Percentiles rank a stretch among this genome's conserved stretches.
These are phyloP conservation scores for Drosophila borealis DNA, from an alignment of 2,888 invertebrate species.

Conservation along the genomic window DNA sequence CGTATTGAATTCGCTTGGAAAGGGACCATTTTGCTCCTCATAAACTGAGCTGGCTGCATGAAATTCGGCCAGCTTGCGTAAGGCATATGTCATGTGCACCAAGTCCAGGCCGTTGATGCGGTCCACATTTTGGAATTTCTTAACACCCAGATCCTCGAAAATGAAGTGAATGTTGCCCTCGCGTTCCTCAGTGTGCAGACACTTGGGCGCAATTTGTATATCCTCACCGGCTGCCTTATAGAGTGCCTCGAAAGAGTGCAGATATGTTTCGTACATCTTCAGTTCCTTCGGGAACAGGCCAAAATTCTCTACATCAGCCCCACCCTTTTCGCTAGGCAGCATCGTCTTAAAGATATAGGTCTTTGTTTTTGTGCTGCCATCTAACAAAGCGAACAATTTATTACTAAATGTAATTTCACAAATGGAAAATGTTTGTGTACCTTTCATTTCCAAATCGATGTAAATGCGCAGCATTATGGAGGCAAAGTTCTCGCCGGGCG, in stretches of 20 bases:
- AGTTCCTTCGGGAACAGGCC: slow-evolving; percentile 81
- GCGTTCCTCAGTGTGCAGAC: slow-evolving; percentile 59
- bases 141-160: slow-evolving; percentile 75
- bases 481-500: slow-evolving; percentile 81
- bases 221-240: slow-evolving; percentile 70
- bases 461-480: slow-evolving; percentile 78
- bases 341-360: slow-evolving; percentile 79
- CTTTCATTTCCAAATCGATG: slow-evolving; percentile 73
- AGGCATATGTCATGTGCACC: slow-evolving; percentile 66
- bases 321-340: slow-evolving; percentile 69
- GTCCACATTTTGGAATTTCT: slow-evolving; percentile 71
- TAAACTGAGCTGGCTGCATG: slow-evolving; percentile 82
- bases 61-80: slow-evolving; percentile 79
- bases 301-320: slow-evolving; percentile 46
- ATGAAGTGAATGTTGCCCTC: slow-evolving; percentile 70
- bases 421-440: slow-evolving; percentile 34
- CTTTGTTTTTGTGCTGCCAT: slow-evolving; percentile 60
- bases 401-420: not conserved
- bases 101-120: slow-evolving; percentile 78
- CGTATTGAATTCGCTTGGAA: slow-evolving; percentile 55
- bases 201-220: slow-evolving; percentile 78
- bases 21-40: slow-evolving; percentile 70
- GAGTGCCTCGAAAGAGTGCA: slow-evolving; percentile 80
- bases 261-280: slow-evolving; percentile 74
- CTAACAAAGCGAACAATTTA: slow-evolving; percentile 35